phyloP scores from a whole-genome alignment of 2,113 vertebrate genomes.

The Crotalus helleri region DNA sequence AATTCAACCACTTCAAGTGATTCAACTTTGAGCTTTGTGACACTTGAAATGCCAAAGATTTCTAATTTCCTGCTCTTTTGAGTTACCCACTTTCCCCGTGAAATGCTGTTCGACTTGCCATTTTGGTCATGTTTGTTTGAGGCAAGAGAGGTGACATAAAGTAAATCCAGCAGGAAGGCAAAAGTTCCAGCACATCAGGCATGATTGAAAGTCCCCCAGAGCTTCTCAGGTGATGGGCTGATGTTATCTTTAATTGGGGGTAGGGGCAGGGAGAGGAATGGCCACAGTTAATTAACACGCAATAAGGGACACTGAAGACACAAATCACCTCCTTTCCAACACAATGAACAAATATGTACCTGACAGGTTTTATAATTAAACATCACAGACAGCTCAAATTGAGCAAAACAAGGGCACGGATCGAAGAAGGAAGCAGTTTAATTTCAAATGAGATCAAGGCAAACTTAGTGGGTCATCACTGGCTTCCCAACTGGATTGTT shows the following conservation, averaged over 20 bases:
- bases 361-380: neutral
- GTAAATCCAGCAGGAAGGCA: conserved; percentile 6
- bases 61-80: fast-evolving
- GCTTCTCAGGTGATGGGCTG: conserved; percentile 45
- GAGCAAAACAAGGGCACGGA: neutral
- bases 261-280: conserved; percentile 16
- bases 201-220: conserved; percentile 12
- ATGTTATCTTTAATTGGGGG: conserved; percentile 43
- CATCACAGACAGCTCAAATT: conserved; percentile 12
- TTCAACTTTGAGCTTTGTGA: neutral
- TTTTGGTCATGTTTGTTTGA: conserved; percentile 9
- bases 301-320: conserved; percentile 46
- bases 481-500: neutral
- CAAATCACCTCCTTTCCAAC: conserved; percentile 45
- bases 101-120: neutral
- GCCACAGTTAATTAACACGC: conserved; percentile 50
- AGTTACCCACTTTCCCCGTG: conserved; percentile 1
- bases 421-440: neutral
- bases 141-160: neutral
- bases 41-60: neutral
- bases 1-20: neutral
- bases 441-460: neutral
- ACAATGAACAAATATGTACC: conserved; percentile 34
- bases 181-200: conserved; percentile 4
- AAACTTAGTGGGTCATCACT: neutral